Evolutionary conservation across 2,888 invertebrate species (phyloP), one percentile per base, ranked within the genome.

Genomic region (Syrista parreyssii): DNA sequence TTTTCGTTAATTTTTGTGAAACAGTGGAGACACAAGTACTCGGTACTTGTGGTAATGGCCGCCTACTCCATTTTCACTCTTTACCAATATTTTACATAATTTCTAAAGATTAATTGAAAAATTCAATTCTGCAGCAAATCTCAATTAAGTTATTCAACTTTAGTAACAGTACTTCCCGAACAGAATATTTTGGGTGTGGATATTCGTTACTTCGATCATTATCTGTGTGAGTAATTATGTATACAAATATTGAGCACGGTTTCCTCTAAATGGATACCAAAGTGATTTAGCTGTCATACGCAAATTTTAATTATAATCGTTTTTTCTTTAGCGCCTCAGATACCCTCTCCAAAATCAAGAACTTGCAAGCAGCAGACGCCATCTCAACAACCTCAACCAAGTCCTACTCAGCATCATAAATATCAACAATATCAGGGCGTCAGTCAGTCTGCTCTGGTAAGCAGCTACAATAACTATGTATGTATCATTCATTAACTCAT

Each of bases 291-390:
- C 55, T 9, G 55, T 55, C 55, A 9, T 23, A 2, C 55, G 23
- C 55, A 55, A 55, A 55, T 55, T 55, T 55, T 55, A 55, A 55
- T 55, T 55, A 23, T 55, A 55, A 55, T 75, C 75, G 36, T 81
- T 79, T 81, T 80, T 80, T 79, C 87, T 88, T 69, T 80, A 93
- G 93, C 92, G 68, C 91, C 93, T 40, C 93, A 93, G 90, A 93
- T 93, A 85, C 92, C 93, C 75, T 93, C 94, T n/a, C 93, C 93
- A 75, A 94, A 94, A 88, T 93, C 93, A 68, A 91, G 93, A 85
- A 92, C 92, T 79, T 91, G 91, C 82, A 93, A 93, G 83, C 93
- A 93, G 82, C 93, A 92, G 76, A 86, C 90, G 11, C 86, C 91
- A 40, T 90, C 90, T n/a, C 92, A 91, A 82, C 93, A 93, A 79